These are phyloP conservation scores for Sardinella longiceps DNA, from an alignment of 2,797 vertebrate genomes.

Conservation along the genomic window DNA sequence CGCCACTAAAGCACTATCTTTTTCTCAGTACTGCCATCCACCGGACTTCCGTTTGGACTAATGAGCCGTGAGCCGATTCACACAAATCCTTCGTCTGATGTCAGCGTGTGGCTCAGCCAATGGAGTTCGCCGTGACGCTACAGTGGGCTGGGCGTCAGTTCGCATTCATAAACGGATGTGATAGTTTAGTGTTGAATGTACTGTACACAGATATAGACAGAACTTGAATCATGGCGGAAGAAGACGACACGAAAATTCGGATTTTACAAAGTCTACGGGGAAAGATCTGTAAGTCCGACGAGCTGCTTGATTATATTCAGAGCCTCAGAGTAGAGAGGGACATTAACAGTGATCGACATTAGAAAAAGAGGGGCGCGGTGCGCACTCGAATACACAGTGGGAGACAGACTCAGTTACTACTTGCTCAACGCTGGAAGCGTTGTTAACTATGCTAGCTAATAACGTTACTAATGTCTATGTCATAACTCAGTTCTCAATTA, in stretches of 20 bases:
- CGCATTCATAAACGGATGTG: constrained; percentile 80
- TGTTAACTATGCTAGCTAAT: constrained; percentile 30
- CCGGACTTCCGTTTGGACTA: constrained; percentile 49
- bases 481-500: not conserved
- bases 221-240: constrained; percentile 84
- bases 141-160: constrained; percentile 67
- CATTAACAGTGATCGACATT: constrained; percentile 49
- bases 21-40: constrained; percentile 33
- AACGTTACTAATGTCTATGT: constrained; percentile 1
- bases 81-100: constrained; percentile 43
- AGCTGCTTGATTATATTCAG: constrained; percentile 36
- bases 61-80: constrained; percentile 36
- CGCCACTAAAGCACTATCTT: not conserved
- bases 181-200: constrained; percentile 71
- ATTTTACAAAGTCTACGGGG: constrained; percentile 93
- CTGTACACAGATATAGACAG: constrained; percentile 63
- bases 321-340: constrained; percentile 17
- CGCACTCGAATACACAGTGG: constrained; percentile 12
- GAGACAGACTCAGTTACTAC: constrained; percentile 26
- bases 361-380: constrained; percentile 72
- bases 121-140: constrained; percentile 65
- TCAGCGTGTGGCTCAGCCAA: constrained; percentile 41
- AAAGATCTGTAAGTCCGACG: constrained; percentile 92
- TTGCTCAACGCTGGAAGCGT: constrained; percentile 34
- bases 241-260: constrained; percentile 85